Percentiles rank a stretch among this genome's conserved stretches.
Conservation (phyloP, 1,140 invertebrate genomes). For the Drosophila persimilis region DNA sequence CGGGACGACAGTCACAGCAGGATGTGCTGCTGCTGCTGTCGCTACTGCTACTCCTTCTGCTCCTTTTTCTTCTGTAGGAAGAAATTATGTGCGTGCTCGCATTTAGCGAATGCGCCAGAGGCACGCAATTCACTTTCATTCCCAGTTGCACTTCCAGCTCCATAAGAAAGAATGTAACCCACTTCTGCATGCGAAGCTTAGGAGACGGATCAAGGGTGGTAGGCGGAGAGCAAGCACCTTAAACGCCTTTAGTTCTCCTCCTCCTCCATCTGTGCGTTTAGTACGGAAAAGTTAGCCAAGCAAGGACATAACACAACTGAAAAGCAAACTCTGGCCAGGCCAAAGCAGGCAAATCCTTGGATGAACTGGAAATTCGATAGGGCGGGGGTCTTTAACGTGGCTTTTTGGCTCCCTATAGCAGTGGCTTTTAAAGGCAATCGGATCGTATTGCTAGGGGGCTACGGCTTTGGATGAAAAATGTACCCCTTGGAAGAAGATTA, state of each 20-base stretch:
- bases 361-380: constrained; percentile 2
- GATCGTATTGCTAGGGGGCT: too few species aligned
- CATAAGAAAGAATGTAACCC: constrained; percentile 54
- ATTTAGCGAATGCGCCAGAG: constrained; percentile 23
- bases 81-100: constrained; percentile 72
- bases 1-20: constrained; percentile 49
- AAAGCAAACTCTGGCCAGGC: constrained; percentile 43
- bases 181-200: constrained; percentile 64
- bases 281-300: constrained; percentile 42
- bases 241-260: constrained; percentile 10
- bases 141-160: constrained; percentile 6
- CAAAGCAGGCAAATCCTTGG: constrained; percentile 53
- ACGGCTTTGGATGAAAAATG: too few species aligned
- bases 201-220: neutral
- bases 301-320: constrained; percentile 17
- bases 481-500: too few species aligned
- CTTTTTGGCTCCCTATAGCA: neutral
- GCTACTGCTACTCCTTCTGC: neutral
- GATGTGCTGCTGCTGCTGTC: constrained; percentile 49
- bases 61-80: constrained; percentile 27
- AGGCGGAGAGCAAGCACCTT: constrained; percentile 36
- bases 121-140: constrained; percentile 54
- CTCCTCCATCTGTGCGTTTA: constrained; percentile 27
- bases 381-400: neutral
- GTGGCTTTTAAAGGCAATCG: too few species aligned